phyloP scores from a whole-genome alignment of 2,797 vertebrate genomes.

The Smutsia gigantea region DNA sequence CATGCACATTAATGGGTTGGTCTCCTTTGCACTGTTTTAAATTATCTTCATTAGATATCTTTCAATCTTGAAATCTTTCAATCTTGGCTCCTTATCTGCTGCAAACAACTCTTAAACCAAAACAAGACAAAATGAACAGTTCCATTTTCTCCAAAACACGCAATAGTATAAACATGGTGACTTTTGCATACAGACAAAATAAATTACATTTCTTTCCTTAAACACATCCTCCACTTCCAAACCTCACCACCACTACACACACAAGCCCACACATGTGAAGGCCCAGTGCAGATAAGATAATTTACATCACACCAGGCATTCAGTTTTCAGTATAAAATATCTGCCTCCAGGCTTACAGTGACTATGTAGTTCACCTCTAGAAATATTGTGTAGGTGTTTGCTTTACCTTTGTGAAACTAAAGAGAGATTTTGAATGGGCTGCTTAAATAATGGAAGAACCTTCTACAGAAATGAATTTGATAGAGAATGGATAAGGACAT shows the following conservation, averaged over 20 bases:
- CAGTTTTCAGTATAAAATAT: not conserved
- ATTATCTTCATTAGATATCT: not conserved
- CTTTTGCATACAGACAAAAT: not conserved
- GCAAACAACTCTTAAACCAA: not conserved
- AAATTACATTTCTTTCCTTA: not conserved
- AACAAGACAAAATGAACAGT: not conserved
- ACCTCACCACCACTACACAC: not conserved
- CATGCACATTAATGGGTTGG: not conserved
- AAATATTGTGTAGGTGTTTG: not conserved
- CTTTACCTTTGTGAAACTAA: not conserved
- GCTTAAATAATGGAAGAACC: not conserved
- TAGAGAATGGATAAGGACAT: not conserved
- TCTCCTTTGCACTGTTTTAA: not conserved
- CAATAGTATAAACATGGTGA: not conserved
- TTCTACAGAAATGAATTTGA: slow-evolving; percentile 12
- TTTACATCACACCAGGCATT: not conserved
- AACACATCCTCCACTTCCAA: not conserved
- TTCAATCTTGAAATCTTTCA: not conserved
- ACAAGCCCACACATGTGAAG: not conserved
- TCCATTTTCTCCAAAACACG: not conserved
- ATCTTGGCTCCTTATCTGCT: not conserved
- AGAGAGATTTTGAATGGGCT: not conserved
- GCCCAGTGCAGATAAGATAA: not conserved
- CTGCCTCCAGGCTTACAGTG: not conserved
- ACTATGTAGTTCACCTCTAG: not conserved